Base-by-base conservation (phyloP, 2,113 vertebrate species). In the Thinocorus orbignyianus region DNA sequence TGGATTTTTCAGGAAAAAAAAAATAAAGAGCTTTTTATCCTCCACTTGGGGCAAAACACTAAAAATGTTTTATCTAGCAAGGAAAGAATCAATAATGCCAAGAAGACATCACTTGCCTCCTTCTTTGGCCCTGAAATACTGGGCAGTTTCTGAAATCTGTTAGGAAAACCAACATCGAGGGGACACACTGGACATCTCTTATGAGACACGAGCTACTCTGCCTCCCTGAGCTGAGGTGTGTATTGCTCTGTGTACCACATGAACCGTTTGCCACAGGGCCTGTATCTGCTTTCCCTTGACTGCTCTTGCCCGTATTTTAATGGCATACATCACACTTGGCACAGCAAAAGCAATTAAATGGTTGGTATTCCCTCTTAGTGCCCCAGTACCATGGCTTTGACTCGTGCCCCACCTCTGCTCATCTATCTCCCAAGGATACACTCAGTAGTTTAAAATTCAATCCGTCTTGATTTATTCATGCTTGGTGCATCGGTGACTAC, bases 381-480 rank as follows among this genome's bases (percentile, higher is more conserved):
- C 25, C 62, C 49, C 37, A 61, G 72, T 84, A 65, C 72, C 49
- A 41, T 44, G 46, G 39, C 19, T 86, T 82, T 88, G 44, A 76
- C 60, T 96, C 58, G 52, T 35, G 46, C n/a, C 31, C 48, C 42
- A 64, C 25, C 49, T 88, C 55, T 89, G 51, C 48, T 88, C 70
- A 81, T 64, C 39, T 83, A 0, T 83, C 79, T 83, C 92, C 72
- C 51, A 78, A 79, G 41, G 55, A 83, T 78, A 55, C 68, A 74
- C 52, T 78, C 60, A 37, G 17, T 64, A 74, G 39, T 86, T 94
- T 92, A 91, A 96, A 96, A 96, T 94, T 94, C 90, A 92, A 68
- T 76, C 65, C 31, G 3, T 54, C 86, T 90, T 95, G 69, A 93
- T 95, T 96, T 94, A 96, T 97, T 96, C 65, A 95, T 84, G 69